Conservation (phyloP, 2,888 invertebrate genomes). For the Zaprionus bogoriensis region DNA sequence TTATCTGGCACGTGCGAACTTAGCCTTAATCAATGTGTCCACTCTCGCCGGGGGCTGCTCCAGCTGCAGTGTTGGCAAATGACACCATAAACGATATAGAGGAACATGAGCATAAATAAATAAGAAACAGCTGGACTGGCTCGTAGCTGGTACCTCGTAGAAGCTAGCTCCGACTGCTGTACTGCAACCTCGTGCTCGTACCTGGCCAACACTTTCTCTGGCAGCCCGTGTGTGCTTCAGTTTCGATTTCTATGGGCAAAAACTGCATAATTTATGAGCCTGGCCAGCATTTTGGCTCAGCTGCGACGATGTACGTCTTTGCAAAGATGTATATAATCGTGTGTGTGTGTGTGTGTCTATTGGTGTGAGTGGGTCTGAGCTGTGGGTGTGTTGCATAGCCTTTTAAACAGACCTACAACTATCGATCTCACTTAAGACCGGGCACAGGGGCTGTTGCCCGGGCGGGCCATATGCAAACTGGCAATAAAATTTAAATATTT, state of each 20-base stretch:
- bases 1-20: background rate
- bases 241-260: constrained; percentile 67
- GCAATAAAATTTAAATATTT: constrained; percentile 76
- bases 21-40: background rate
- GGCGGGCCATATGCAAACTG: constrained; percentile 63
- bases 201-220: constrained; percentile 35
- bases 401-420: constrained; percentile 56
- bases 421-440: constrained; percentile 68
- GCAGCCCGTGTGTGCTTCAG: constrained; percentile 34
- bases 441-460: constrained; percentile 29
- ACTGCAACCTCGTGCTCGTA: background rate
- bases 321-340: constrained; percentile 5
- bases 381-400: constrained; percentile 16
- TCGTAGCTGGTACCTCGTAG: too few relatives aligned
- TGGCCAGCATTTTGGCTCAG: constrained; percentile 39
- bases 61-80: background rate
- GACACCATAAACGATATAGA: constrained; percentile 18
- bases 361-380: constrained; percentile 5
- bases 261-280: constrained; percentile 62
- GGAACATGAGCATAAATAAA: constrained; percentile 28
- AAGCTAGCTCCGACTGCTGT: too few relatives aligned
- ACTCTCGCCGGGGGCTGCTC: background rate
- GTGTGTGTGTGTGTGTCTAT: constrained; percentile 3
- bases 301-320: constrained; percentile 23
- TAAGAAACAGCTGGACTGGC: constrained; percentile 14